phyloP scores from a whole-genome alignment of 2,113 vertebrate species.

The Trinectes maculatus region DNA sequence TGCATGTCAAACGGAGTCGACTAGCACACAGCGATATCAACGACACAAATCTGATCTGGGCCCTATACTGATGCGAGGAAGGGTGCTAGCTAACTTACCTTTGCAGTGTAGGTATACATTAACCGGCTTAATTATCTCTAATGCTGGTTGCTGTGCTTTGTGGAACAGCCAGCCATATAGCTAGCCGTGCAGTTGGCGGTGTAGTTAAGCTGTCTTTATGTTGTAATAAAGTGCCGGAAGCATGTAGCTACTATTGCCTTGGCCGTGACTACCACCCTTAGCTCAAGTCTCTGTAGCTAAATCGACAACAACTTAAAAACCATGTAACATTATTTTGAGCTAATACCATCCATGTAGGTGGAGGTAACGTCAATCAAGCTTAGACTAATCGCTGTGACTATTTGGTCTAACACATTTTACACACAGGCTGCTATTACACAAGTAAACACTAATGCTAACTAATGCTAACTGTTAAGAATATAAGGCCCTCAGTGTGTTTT shows the following conservation, averaged over 20 bases:
- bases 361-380: neutral
- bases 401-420: neutral
- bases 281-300: conserved; percentile 34
- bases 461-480: conserved; percentile 54
- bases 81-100: conserved; percentile 37
- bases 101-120: conserved; percentile 18
- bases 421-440: conserved; percentile 5
- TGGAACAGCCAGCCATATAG: accelerated
- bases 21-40: conserved; percentile 48
- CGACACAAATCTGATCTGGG: conserved; percentile 67
- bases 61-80: conserved; percentile 56
- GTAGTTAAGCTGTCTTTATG: neutral
- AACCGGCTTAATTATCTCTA: neutral
- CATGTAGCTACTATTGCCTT: conserved; percentile 29
- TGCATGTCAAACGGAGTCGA: conserved; percentile 35
- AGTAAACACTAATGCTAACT: conserved; percentile 59
- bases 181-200: neutral
- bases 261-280: conserved; percentile 26
- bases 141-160: neutral
- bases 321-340: conserved; percentile 2
- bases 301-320: conserved; percentile 24
- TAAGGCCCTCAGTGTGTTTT: conserved; percentile 30
- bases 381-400: neutral
- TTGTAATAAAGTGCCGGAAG: conserved; percentile 30
- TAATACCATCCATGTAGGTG: neutral